phyloP scores from a whole-genome alignment of 2,888 invertebrate genomes.

The Erpobdella octoculata region DNA sequence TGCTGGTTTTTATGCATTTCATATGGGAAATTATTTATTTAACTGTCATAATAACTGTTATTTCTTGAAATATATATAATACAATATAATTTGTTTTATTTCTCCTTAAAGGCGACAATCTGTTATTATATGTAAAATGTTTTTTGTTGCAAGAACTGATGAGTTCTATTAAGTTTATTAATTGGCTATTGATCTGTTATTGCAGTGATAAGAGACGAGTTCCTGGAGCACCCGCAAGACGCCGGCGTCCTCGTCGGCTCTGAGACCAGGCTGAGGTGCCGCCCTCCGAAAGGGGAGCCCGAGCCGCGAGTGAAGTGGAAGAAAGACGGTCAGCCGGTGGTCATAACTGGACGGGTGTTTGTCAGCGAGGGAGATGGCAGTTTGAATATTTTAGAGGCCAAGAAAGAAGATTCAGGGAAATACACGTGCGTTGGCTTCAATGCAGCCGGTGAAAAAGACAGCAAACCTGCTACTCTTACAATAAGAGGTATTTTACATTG shows the following conservation, averaged over 20 bases:
- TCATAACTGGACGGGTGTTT: conserved; percentile 15
- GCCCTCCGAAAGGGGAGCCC: conserved; percentile 79
- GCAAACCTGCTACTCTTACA: conserved; percentile 56
- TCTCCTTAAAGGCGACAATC: no score
- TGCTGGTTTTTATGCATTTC: no score
- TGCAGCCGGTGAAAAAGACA: conserved; percentile 75
- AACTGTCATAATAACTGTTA: no score
- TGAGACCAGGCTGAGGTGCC: conserved; percentile 67
- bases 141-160: no score
- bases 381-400: conserved; percentile 77
- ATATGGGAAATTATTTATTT: no score
- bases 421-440: conserved; percentile 87
- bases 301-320: conserved; percentile 81
- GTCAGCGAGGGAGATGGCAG: conserved; percentile 59
- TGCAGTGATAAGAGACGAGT: conserved; percentile 79
- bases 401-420: conserved; percentile 68
- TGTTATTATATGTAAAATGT: no score
- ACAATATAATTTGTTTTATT: no score
- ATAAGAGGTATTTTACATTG: conserved; percentile 57
- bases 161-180: no score
- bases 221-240: conserved; percentile 73
- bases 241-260: conserved; percentile 69
- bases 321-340: conserved; percentile 59
- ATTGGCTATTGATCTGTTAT: conserved; percentile 40
- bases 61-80: no score